phyloP scores from a whole-genome alignment of 2,888 invertebrate genomes.

The Amblyjoppa fuscipennis region DNA sequence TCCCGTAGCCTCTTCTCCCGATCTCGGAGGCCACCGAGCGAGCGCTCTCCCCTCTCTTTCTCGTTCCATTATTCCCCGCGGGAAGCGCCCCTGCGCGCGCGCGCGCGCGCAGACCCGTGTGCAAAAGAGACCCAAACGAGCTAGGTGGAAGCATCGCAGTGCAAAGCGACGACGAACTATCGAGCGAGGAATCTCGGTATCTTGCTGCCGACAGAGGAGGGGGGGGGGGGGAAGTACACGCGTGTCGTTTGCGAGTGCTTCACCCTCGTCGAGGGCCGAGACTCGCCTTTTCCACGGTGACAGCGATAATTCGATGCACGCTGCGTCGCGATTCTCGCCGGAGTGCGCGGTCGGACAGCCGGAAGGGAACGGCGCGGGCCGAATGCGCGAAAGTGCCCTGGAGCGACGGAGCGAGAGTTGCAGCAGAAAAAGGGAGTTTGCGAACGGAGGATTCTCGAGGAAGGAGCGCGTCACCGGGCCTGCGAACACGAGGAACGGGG shows the following conservation, averaged over 20 bases:
- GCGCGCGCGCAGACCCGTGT: slow-evolving; percentile 17
- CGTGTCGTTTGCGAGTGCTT: not conserved
- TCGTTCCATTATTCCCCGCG: slow-evolving; percentile 22
- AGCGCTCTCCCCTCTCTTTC: not conserved
- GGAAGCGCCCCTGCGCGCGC: not conserved
- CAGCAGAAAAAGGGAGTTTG: slow-evolving; percentile 64
- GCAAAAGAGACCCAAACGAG: slow-evolving; percentile 18
- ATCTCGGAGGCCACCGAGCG: not conserved
- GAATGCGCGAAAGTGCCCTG: slow-evolving; percentile 6
- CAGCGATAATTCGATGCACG: slow-evolving; percentile 73
- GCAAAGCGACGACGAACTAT: slow-evolving; percentile 1
- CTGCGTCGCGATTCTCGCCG: not conserved
- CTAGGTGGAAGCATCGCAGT: slow-evolving; percentile 19
- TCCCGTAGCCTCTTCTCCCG: slow-evolving; percentile 11
- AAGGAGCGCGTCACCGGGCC: slow-evolving; percentile 21
- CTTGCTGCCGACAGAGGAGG: not conserved
- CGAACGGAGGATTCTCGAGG: slow-evolving; percentile 69
- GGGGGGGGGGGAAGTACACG: not conserved
- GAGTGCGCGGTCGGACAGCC: too few relatives aligned
- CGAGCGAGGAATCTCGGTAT: slow-evolving; percentile 9
- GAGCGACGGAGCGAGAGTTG: slow-evolving; percentile 38
- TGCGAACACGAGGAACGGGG: slow-evolving; percentile 17
- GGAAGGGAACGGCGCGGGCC: too few relatives aligned
- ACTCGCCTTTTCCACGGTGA: slow-evolving; percentile 64
- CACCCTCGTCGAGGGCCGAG: not conserved